Evolutionary conservation across 1,140 invertebrate genomes (phyloP).

Genomic region (Drosophila elegans): DNA sequence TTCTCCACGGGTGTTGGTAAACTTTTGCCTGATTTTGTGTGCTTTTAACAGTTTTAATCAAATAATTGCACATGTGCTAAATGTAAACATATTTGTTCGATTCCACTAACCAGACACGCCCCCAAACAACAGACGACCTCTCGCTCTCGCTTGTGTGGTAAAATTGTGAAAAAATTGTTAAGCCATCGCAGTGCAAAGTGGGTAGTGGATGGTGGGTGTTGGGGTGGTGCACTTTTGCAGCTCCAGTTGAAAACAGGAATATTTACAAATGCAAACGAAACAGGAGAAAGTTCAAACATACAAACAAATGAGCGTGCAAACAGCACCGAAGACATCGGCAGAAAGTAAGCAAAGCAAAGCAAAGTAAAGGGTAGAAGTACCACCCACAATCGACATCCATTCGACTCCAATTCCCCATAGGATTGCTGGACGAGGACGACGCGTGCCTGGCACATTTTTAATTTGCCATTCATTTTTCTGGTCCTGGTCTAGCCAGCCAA

Average conservation of each 20-base stretch:
- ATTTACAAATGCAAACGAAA: slow-evolving; percentile 85
- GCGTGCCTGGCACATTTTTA: slow-evolving; percentile 62
- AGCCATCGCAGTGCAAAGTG: slow-evolving; percentile 27
- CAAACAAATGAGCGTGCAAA: slow-evolving; percentile 85
- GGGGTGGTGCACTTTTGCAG: slow-evolving; percentile 45
- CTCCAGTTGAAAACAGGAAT: slow-evolving; percentile 63
- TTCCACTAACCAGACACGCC: slow-evolving; percentile 84
- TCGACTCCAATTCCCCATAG: neutral
- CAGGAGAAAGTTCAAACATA: slow-evolving; percentile 85
- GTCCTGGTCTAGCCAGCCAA: slow-evolving; percentile 5
- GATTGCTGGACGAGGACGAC: slow-evolving; percentile 29
- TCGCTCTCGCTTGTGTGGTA: slow-evolving; percentile 16
- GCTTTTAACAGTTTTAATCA: slow-evolving; percentile 85
- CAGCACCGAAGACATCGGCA: slow-evolving; percentile 65
- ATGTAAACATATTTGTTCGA: slow-evolving; percentile 85
- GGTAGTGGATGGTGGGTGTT: neutral
- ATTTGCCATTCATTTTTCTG: slow-evolving; percentile 58
- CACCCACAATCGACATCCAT: neutral
- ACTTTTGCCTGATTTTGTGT: slow-evolving; percentile 84
- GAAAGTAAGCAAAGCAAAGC: slow-evolving; percentile 14
- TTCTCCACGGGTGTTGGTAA: slow-evolving; percentile 70
- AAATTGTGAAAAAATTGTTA: slow-evolving; percentile 77
- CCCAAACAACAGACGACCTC: slow-evolving; percentile 49
- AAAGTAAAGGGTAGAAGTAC: neutral
- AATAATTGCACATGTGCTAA: slow-evolving; percentile 85